Percentiles rank a stretch among this genome's conserved stretches.
Evolutionary conservation across 2,797 vertebrate species (phyloP).

Genomic region (Paramormyrops hopkinsi): DNA sequence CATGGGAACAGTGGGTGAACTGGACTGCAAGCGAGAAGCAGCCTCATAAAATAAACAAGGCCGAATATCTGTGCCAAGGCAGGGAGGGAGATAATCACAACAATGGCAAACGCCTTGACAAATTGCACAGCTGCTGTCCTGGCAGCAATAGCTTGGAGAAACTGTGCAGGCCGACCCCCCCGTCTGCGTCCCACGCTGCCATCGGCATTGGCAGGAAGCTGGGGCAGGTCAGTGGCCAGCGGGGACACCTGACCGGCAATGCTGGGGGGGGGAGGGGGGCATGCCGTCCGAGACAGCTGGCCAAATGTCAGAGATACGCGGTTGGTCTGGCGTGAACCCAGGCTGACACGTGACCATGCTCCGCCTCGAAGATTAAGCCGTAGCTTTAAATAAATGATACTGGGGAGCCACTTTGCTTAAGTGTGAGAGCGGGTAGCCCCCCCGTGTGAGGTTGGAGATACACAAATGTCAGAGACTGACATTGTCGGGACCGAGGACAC

Average conservation of each 20-base stretch:
- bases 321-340: not conserved
- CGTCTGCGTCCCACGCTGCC: not conserved
- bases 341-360: not conserved
- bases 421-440: not conserved
- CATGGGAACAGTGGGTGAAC: not conserved
- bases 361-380: not conserved
- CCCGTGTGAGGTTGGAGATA: not conserved
- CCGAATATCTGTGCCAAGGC: not conserved
- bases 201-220: not conserved
- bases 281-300: conserved; percentile 7
- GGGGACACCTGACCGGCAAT: conserved; percentile 26
- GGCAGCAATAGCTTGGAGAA: not conserved
- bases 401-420: not conserved
- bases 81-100: not conserved
- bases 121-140: not conserved
- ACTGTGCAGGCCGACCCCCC: not conserved
- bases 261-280: not conserved
- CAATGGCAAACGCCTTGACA: not conserved
- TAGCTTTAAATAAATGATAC: not conserved
- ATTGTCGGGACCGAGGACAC: not conserved
- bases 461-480: not conserved
- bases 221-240: conserved; percentile 26
- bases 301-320: not conserved
- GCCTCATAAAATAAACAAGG: not conserved
- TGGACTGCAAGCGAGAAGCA: not conserved